Base-by-base conservation (phyloP, 2,888 invertebrate species). In the Lomographa bimaculata region DNA sequence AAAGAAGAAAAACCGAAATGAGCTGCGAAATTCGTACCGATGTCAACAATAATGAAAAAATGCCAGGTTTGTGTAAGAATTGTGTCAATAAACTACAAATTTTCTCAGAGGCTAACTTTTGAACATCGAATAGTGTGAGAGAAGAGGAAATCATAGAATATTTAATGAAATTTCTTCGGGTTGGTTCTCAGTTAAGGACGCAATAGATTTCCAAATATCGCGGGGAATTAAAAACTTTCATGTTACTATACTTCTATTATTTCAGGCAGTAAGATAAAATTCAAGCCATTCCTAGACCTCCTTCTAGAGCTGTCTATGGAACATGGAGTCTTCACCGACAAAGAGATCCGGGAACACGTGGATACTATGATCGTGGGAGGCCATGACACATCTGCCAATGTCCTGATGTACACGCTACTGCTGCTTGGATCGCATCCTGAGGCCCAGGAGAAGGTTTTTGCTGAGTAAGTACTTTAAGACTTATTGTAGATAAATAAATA, bases 351-450 rank as follows among this genome's bases (percentile, higher is more conserved):
- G 42, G 90, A 92, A 40, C 91, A 92, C 56, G 90, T 91, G 0
- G 90, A 91, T 47, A 91, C 91, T 0, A 90, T 92, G 74, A 90
- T 92, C 40, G 82, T 90, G 1, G 91, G 90, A 1, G 91, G 91
- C 40, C 83, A 89, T 54, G 86, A 90, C 47, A 90, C 90, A 0
- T 79, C 84, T 0, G 82, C 90, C 0, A 77, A 76, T 2, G 83
- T 79, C 0, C 67, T 86, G 1, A 76, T 83, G 72, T 90, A 73
- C 41, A 74, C 80, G 0, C 56, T 89, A 26, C 48, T 85, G 27
- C 52, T 89, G 44, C 49, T 90, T 3, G 90, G 86, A 0, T 74
- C 78, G 0, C 63, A 86, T 35, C 83, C 82, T 25, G 68, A 82
- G 2, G 75, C 73, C 0, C 90, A 90, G 51, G 72, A 80, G 11